Percentiles rank a stretch among this genome's conserved stretches.
These are phyloP conservation scores for Pristionchus maxplancki DNA, from an alignment of 2,888 invertebrate genomes.

Conservation along the genomic window DNA sequence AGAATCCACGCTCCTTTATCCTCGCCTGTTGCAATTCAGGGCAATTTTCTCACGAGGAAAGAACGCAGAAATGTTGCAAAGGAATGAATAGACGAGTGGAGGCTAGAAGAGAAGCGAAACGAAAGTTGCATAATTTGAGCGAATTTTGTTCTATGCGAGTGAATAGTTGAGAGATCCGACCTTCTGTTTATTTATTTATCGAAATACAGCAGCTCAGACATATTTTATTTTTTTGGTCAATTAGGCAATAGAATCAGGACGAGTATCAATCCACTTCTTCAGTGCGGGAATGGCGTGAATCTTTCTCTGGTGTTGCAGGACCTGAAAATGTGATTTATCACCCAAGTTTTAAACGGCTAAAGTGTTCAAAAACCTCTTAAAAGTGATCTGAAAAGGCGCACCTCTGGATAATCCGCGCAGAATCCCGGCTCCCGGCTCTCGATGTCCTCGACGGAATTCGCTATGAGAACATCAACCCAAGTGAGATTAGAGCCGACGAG, in stretches of 20 bases:
- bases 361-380: background rate
- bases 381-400: background rate
- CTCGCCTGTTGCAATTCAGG: background rate
- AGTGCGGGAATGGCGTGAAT: conserved; percentile 65
- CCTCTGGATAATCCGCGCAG: conserved; percentile 15
- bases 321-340: background rate
- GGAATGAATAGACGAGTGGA: too few relatives aligned
- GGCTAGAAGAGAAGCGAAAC: too few relatives aligned
- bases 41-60: background rate
- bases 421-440: background rate
- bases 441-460: background rate
- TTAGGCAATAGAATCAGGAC: conserved; percentile 44
- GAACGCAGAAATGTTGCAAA: background rate
- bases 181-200: too few relatives aligned
- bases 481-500: background rate
- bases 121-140: too few relatives aligned
- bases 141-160: too few relatives aligned
- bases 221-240: too few relatives aligned
- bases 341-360: background rate
- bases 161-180: too few relatives aligned
- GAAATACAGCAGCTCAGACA: too few relatives aligned
- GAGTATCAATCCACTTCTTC: conserved; percentile 67
- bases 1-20: background rate
- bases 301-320: conserved; percentile 63
- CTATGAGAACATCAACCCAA: conserved; percentile 12